Conservation (phyloP, 2,888 invertebrate species). For the Campoplex capitator region DNA sequence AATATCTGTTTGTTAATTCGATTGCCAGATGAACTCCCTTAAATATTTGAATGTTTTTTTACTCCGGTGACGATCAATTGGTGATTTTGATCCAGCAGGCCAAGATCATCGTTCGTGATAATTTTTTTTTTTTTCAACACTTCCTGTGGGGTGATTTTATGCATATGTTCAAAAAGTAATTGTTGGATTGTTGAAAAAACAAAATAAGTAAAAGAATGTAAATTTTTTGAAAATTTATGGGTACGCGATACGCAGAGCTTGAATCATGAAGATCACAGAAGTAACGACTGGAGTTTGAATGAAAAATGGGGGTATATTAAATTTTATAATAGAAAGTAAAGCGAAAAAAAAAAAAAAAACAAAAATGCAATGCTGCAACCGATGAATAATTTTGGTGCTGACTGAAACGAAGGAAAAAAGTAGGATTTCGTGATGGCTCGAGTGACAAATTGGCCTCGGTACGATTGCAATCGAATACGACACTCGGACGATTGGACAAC, state of each 20-base stretch:
- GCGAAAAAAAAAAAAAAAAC: neutral
- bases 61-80: neutral
- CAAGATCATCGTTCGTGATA: no score
- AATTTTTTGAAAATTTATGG: neutral
- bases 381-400: constrained; percentile 47
- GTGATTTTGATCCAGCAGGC: no score
- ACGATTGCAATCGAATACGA: constrained; percentile 52
- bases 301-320: no score
- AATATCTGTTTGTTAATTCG: no score
- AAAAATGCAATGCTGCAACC: constrained; percentile 26
- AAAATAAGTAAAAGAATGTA: neutral
- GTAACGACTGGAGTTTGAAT: no score
- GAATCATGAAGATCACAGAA: neutral
- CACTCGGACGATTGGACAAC: constrained; percentile 51
- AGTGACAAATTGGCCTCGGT: constrained; percentile 42
- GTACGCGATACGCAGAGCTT: neutral
- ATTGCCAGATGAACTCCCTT: no score
- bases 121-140: no score
- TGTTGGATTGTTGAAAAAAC: neutral
- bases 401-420: constrained; percentile 25
- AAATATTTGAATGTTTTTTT: neutral
- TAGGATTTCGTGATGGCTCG: constrained; percentile 22
- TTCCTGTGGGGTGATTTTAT: neutral
- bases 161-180: neutral
- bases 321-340: neutral